Conservation (phyloP, 1,140 invertebrate genomes). For the Armadillidium nasatum region DNA sequence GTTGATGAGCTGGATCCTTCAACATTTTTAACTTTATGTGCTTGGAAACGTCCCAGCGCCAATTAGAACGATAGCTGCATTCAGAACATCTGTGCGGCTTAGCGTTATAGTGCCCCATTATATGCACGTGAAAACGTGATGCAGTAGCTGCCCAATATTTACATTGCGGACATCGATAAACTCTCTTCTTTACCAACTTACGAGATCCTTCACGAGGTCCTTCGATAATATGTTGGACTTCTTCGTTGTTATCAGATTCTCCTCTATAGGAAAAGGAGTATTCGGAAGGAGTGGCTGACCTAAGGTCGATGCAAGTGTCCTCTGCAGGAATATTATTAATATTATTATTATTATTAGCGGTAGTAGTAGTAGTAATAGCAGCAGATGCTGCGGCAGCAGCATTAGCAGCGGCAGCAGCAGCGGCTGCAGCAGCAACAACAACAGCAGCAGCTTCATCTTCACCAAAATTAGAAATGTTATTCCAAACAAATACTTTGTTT, state of each 20-base stretch:
- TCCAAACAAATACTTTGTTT: slow-evolving; percentile 70
- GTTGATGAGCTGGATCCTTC: slow-evolving; percentile 70
- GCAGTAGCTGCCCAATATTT: slow-evolving; percentile 80
- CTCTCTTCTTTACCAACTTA: slow-evolving; percentile 47
- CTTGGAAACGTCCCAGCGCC: slow-evolving; percentile 90
- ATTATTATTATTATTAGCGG: not conserved
- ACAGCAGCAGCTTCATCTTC: slow-evolving; percentile 46
- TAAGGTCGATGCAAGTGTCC: not conserved
- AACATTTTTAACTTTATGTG: slow-evolving; percentile 85
- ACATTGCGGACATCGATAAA: slow-evolving; percentile 85
- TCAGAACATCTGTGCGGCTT: slow-evolving; percentile 92
- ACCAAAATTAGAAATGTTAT: slow-evolving; percentile 53
- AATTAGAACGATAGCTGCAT: slow-evolving; percentile 73
- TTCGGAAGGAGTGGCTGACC: not conserved
- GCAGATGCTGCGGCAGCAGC: no score
- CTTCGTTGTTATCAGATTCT: slow-evolving; percentile 1
- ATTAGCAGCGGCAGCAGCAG: no score
- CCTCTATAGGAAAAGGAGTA: not conserved
- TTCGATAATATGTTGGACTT: not conserved
- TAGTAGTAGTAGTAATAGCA: no score
- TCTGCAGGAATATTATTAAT: not conserved
- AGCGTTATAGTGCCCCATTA: slow-evolving; percentile 83
- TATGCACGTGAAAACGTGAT: slow-evolving; percentile 87
- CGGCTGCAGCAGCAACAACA: not conserved
- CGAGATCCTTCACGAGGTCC: not conserved